phyloP scores from a whole-genome alignment of 2,797 vertebrate genomes.

The Pantherophis vulpinus region DNA sequence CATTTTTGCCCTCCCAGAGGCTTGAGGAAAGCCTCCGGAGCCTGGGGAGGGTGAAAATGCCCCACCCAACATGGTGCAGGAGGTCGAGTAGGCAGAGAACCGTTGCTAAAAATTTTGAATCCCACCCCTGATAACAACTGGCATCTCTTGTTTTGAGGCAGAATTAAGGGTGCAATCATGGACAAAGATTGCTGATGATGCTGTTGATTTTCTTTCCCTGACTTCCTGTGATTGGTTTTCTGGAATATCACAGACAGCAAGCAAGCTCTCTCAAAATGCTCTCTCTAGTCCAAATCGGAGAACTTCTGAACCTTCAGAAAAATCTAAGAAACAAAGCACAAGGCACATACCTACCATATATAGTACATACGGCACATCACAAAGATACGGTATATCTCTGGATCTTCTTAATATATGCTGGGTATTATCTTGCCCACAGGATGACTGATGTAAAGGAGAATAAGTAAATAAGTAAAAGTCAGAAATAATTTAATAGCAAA shows the following conservation, averaged over 20 bases:
- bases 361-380: no score
- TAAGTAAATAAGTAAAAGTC: background rate
- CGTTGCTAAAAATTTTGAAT: no score
- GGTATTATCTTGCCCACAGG: background rate
- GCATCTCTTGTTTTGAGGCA: no score
- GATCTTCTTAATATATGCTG: background rate
- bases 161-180: background rate
- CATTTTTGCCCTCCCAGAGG: no score
- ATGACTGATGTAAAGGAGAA: background rate
- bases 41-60: no score
- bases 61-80: no score
- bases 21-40: no score
- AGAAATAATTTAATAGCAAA: background rate
- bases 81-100: no score
- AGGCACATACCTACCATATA: background rate
- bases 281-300: background rate
- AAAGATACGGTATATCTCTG: background rate
- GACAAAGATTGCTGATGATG: background rate
- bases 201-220: background rate
- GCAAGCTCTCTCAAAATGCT: background rate
- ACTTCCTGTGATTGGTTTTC: background rate
- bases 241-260: background rate
- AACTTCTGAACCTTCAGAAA: background rate
- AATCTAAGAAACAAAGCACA: background rate
- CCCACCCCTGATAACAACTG: no score